phyloP scores from a whole-genome alignment of 2,888 invertebrate species.

The Oligia fasciuncula region DNA sequence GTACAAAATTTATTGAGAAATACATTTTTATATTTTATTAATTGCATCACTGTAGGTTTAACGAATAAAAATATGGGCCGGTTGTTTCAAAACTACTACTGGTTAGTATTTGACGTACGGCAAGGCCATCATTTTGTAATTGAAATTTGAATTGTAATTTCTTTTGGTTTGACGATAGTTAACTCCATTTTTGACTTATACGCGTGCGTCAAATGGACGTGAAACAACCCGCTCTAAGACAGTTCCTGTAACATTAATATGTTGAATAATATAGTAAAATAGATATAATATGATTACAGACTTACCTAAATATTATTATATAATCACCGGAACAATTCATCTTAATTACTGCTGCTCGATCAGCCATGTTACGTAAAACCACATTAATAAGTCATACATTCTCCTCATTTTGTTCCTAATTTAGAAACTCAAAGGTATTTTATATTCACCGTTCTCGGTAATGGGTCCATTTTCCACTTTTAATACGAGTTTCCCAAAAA shows the following conservation, averaged over 20 bases:
- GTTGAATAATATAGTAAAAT: background rate
- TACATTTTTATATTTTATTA: slow-evolving; percentile 2
- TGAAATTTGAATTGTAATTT: no score
- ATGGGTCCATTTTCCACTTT: slow-evolving; percentile 56
- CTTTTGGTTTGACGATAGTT: no score
- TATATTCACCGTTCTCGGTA: slow-evolving; percentile 34
- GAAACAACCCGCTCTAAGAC: no score
- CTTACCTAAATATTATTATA: background rate
- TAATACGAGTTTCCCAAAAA: slow-evolving; percentile 51
- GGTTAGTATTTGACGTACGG: no score
- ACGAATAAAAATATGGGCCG: background rate
- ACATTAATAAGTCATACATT: slow-evolving; percentile 10
- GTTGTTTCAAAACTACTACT: no score
- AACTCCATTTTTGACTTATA: no score
- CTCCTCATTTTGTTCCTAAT: slow-evolving; percentile 30
- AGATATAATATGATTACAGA: background rate
- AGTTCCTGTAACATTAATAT: background rate
- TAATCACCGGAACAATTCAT: slow-evolving; percentile 57
- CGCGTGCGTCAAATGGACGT: no score
- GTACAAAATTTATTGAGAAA: background rate
- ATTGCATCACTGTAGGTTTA: background rate
- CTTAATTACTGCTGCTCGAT: slow-evolving; percentile 67
- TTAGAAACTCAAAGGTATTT: slow-evolving; percentile 36
- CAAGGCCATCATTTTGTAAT: no score
- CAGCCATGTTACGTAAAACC: slow-evolving; percentile 41